Evolutionary conservation across 2,113 vertebrate genomes (phyloP).

Genomic region (Ammospiza caudacuta): DNA sequence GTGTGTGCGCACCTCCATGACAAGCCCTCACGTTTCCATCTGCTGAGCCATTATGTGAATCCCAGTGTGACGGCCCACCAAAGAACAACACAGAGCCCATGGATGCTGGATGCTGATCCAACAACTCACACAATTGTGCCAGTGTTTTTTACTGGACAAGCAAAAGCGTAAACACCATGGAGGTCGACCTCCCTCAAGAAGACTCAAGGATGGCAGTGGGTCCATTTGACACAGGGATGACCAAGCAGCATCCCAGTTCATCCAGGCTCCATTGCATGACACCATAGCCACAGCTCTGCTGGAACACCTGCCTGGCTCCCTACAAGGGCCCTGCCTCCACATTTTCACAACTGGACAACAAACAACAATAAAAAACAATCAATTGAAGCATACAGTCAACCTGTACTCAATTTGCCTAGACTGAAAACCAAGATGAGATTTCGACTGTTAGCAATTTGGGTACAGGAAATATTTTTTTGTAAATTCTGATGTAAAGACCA

Average conservation of each 20-base stretch:
- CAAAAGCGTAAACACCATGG: background rate
- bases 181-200: background rate
- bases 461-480: background rate
- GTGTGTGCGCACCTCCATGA: background rate
- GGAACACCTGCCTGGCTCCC: background rate
- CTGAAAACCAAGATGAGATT: background rate
- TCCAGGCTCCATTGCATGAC: background rate
- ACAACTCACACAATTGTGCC: background rate
- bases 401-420: background rate
- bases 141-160: background rate
- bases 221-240: background rate
- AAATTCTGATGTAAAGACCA: background rate
- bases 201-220: background rate
- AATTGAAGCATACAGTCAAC: background rate
- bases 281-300: background rate
- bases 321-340: background rate
- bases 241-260: background rate
- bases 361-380: background rate
- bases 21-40: fast-evolving
- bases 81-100: background rate
- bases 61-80: background rate
- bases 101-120: background rate
- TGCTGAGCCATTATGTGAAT: fast-evolving
- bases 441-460: background rate
- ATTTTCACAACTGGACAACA: background rate